These are phyloP conservation scores for Fragum sueziense DNA, from an alignment of 2,888 invertebrate genomes.

Conservation along the genomic window DNA sequence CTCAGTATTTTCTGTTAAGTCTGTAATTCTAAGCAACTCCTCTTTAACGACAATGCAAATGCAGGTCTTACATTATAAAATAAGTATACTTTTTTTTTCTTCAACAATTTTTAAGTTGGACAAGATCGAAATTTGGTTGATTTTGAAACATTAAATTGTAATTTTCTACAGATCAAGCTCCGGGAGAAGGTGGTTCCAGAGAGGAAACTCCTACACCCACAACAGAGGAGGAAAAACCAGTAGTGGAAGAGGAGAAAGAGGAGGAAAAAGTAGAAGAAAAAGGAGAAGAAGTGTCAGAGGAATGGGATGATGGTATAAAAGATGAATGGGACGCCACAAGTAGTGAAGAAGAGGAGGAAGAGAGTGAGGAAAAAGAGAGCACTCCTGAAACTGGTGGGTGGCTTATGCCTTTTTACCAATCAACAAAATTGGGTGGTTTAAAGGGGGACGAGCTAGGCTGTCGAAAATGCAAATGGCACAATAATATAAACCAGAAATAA, in stretches of 20 bases:
- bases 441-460: too few relatives aligned
- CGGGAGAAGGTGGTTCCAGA: constrained; percentile 5
- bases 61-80: too few relatives aligned
- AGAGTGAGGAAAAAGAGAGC: constrained; percentile 83
- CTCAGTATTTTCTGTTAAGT: too few relatives aligned
- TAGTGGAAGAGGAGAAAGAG: constrained; percentile 21
- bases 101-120: too few relatives aligned
- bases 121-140: neutral
- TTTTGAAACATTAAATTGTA: neutral
- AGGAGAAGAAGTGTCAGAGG: constrained; percentile 82
- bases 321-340: constrained; percentile 81
- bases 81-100: too few relatives aligned
- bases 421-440: too few relatives aligned
- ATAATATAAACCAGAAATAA: too few relatives aligned
- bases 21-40: too few relatives aligned
- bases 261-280: constrained; percentile 88
- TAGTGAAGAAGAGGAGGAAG: constrained; percentile 87
- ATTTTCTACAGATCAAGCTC: neutral
- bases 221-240: constrained; percentile 34
- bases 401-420: too few relatives aligned
- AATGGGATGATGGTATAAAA: constrained; percentile 88
- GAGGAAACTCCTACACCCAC: constrained; percentile 58
- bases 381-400: constrained; percentile 36
- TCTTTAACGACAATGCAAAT: too few relatives aligned
- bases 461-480: too few relatives aligned